These are phyloP conservation scores for Urocolius indicus DNA, from an alignment of 2,113 vertebrate genomes.

Conservation along the genomic window DNA sequence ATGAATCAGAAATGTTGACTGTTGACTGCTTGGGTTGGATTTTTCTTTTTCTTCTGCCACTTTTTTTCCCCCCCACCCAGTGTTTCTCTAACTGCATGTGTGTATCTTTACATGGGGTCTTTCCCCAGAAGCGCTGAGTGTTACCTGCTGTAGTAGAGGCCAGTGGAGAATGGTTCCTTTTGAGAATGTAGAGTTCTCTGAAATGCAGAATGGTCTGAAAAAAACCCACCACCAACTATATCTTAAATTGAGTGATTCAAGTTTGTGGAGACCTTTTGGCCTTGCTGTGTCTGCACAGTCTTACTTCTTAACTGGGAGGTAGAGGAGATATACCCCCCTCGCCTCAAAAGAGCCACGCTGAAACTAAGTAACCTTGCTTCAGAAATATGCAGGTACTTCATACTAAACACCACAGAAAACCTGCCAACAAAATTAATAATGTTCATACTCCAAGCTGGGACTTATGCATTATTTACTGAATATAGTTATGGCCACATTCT, in stretches of 20 bases:
- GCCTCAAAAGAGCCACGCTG: neutral
- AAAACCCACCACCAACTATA: neutral
- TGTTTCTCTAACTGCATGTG: neutral
- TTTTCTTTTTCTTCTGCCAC: neutral
- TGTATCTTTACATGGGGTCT: neutral
- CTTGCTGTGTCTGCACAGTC: neutral
- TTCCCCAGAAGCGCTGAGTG: neutral
- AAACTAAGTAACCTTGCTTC: neutral
- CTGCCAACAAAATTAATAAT: neutral
- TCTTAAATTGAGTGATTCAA: neutral
- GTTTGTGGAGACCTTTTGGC: neutral
- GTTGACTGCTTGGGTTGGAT: neutral
- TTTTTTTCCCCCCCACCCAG: too few species aligned
- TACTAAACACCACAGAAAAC: neutral
- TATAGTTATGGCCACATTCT: accelerated
- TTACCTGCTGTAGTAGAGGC: neutral
- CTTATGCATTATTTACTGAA: too few species aligned
- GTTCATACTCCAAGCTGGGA: neutral
- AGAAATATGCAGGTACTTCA: neutral
- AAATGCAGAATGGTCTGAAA: neutral
- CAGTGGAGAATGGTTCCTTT: neutral
- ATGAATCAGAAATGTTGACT: neutral
- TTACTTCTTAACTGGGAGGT: neutral
- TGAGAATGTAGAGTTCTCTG: neutral
- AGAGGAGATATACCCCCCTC: neutral